These are phyloP conservation scores for Chloromyia formosa DNA, from an alignment of 2,888 invertebrate species.

Conservation along the genomic window DNA sequence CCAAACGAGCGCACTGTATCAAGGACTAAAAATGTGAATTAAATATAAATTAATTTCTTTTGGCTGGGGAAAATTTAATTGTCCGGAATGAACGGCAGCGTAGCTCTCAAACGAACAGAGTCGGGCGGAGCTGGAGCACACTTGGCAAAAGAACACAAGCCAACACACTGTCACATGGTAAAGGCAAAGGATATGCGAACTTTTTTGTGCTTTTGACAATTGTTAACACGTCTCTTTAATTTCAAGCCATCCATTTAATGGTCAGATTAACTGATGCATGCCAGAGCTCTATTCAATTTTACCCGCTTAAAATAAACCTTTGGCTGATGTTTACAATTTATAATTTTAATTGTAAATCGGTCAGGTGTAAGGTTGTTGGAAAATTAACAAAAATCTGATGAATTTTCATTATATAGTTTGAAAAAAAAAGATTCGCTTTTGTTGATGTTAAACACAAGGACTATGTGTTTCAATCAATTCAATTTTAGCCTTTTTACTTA, in stretches of 20 bases:
- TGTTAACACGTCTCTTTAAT: slow-evolving; percentile 10
- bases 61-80: background rate
- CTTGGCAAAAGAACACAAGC: no score
- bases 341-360: background rate
- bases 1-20: no score
- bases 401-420: no score
- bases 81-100: background rate
- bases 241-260: slow-evolving; percentile 1
- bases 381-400: no score
- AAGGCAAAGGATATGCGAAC: background rate
- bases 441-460: background rate
- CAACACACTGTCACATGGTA: no score
- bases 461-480: background rate
- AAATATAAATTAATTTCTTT: slow-evolving; percentile 10
- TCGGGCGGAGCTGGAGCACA: background rate
- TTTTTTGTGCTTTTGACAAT: background rate
- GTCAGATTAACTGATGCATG: slow-evolving; percentile 2
- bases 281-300: background rate
- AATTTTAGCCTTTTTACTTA: background rate
- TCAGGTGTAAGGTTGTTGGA: background rate
- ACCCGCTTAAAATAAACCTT: background rate
- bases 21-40: background rate
- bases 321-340: background rate
- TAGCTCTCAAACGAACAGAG: background rate
- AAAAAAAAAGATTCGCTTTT: background rate